Evolutionary conservation across 2,113 vertebrate species (phyloP).

Genomic region (Dolichotis patagonum): DNA sequence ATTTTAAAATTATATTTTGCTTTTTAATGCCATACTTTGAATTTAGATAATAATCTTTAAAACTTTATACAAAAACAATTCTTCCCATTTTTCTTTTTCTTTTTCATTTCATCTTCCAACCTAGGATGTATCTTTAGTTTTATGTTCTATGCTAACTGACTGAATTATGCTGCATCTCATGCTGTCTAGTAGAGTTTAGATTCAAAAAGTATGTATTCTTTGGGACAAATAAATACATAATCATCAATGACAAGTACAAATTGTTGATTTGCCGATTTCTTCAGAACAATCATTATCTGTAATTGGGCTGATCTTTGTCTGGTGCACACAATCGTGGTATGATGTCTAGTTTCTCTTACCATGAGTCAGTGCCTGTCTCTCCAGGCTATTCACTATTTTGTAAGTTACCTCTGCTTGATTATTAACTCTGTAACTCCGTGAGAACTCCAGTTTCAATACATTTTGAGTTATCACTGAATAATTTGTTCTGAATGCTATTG

Average conservation of each 20-base stretch:
- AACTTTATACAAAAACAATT: slow-evolving; percentile 11
- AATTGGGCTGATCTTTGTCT: background rate
- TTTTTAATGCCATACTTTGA: slow-evolving; percentile 38
- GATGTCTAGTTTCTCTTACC: background rate
- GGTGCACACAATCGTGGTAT: too few relatives aligned
- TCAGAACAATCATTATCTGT: background rate
- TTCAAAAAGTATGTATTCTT: background rate
- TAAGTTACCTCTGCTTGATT: background rate
- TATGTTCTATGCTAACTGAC: background rate
- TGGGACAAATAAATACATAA: background rate
- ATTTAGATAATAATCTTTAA: slow-evolving; percentile 43
- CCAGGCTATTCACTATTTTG: slow-evolving; percentile 1
- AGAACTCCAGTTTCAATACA: background rate
- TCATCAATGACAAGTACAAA: background rate
- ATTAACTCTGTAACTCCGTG: background rate
- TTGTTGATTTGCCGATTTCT: background rate
- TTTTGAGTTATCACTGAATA: background rate
- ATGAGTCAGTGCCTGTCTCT: background rate
- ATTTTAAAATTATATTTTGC: slow-evolving; percentile 54
- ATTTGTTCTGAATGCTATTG: background rate
- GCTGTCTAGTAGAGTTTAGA: background rate
- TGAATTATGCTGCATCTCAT: background rate
- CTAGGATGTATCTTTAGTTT: background rate
- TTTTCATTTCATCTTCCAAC: slow-evolving; percentile 38
- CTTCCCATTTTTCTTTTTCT: background rate